Evolutionary conservation across 2,888 invertebrate genomes (phyloP).

Genomic region (Phytoseiulus persimilis): DNA sequence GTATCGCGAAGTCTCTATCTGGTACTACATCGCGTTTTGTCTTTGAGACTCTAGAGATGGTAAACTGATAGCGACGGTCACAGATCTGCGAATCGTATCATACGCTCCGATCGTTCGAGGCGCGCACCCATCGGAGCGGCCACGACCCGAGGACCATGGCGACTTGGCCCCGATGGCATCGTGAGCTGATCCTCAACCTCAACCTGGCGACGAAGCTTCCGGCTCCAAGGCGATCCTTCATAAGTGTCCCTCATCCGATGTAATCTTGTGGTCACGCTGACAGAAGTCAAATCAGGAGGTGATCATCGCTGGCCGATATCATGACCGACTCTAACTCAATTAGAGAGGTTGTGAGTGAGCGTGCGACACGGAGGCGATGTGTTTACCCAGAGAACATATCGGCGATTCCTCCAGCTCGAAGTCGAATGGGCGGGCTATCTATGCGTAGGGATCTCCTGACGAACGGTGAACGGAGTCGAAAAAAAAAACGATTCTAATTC

Average conservation of each 20-base stretch:
- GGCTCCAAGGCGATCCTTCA: neutral
- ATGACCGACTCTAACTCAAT: conserved; percentile 5
- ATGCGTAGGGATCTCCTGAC: neutral
- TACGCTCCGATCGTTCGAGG: neutral
- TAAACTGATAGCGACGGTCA: neutral
- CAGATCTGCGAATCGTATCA: neutral
- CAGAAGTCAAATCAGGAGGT: neutral
- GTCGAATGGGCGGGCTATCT: neutral
- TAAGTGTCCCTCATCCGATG: neutral
- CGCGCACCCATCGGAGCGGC: neutral
- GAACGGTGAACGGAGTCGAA: neutral
- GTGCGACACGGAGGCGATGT: neutral
- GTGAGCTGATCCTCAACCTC: no score
- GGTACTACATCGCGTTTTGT: neutral
- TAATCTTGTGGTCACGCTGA: neutral
- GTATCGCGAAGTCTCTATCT: neutral
- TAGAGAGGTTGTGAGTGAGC: neutral
- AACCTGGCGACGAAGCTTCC: no score
- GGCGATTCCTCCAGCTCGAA: neutral
- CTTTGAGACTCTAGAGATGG: neutral
- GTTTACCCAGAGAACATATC: neutral
- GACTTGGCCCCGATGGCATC: neutral
- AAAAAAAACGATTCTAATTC: neutral
- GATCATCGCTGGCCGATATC: neutral
- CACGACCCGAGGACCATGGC: neutral